Evolutionary conservation across 2,888 invertebrate species (phyloP), one percentile per base, ranked within the genome.

Genomic region (Holacanthella duospinosa): DNA sequence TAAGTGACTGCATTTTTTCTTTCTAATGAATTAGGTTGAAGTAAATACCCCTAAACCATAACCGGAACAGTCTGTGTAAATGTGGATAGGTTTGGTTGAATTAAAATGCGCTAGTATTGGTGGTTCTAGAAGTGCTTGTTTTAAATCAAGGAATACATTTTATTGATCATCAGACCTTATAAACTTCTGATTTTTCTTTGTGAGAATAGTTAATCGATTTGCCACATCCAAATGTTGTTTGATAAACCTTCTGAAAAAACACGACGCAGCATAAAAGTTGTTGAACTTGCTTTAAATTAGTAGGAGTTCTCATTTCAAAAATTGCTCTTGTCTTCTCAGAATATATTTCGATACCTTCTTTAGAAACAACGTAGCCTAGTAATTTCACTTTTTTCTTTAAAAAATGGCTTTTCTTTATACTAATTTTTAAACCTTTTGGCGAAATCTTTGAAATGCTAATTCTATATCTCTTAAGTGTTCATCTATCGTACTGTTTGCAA

Each of bases 21-120:
- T 6, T 27, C 29, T 21, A 58, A 28, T 6, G 36, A n/a, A 6
- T 36, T 16, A 2, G 21, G 43, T 24, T 56, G 58, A 6, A 62
- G 29, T 6, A 62, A 24, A 2, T 21, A 43, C 62, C 3, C 62
- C 57, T 4, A 58, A 21, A 21, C 58, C 62, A 27, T n/a, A 21
- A 26, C 12, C 24, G n/a, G 29, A 44, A 28, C 16, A 43, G 28
- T 62, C 62, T 9, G 24, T 29, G 9, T n/a, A 24, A 4, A 58
- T 24, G n/a, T 43, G 29, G 12, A 57, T 53, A 16, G 54, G 29
- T 27, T 44, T 27, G 9, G 36, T n/a, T 21, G 57, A 27, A 28
- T 58, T n/a, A n/a, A 44, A 55, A 28, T 21, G 28, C 6, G 21
- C 43, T 28, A 62, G 43, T 19, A 62, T 27, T 6, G 62, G 58